Conservation (phyloP, 1,140 invertebrate genomes). For the Drosophila fuyamai region DNA sequence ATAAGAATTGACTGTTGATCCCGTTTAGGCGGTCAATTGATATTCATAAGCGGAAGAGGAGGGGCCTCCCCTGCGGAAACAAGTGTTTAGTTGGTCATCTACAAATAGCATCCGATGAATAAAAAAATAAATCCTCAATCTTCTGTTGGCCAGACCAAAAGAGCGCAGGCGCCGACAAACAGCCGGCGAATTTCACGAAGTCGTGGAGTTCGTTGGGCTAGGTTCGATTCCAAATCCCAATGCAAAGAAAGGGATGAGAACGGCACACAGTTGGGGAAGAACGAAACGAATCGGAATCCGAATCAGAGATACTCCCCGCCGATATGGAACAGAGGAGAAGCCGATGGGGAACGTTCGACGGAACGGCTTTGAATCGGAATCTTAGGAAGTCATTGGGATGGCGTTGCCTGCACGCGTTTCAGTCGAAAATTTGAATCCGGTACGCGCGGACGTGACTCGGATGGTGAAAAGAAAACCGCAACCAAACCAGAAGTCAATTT, state of each 20-base stretch:
- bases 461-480: constrained; percentile 14
- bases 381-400: constrained; percentile 24
- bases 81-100: constrained; percentile 51
- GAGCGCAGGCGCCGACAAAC: constrained; percentile 62
- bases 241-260: constrained; percentile 5
- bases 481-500: constrained; percentile 47
- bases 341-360: constrained; percentile 13
- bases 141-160: constrained; percentile 6
- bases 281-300: constrained; percentile 6
- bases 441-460: constrained; percentile 67
- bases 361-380: constrained; percentile 21
- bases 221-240: constrained; percentile 6
- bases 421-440: constrained; percentile 79
- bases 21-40: neutral
- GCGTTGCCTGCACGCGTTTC: constrained; percentile 42
- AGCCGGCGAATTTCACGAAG: constrained; percentile 27
- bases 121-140: constrained; percentile 58
- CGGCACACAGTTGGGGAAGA: constrained; percentile 23
- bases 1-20: constrained; percentile 5
- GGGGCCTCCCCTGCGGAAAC: constrained; percentile 23
- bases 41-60: constrained; percentile 27
- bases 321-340: constrained; percentile 38
- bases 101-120: constrained; percentile 49
- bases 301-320: constrained; percentile 5
- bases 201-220: too few species aligned